phyloP scores from a whole-genome alignment of 2,888 invertebrate genomes.

The Alentia gelatinosa region DNA sequence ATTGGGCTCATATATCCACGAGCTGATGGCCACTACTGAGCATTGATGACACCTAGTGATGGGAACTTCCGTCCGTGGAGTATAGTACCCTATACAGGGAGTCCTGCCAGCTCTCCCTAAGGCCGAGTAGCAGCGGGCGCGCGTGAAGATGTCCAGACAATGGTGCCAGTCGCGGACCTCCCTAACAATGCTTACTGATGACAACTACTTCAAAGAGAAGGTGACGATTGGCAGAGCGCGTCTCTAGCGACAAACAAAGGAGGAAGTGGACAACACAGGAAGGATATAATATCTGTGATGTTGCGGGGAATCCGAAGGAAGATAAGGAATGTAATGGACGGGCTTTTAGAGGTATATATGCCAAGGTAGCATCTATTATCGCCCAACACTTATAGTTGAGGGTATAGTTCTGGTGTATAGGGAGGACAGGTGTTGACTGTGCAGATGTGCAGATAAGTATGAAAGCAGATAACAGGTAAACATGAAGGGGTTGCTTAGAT shows the following conservation, averaged over 20 bases:
- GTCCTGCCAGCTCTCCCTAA: neutral
- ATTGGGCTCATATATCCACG: neutral
- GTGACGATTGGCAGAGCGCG: neutral
- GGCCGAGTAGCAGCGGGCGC: neutral
- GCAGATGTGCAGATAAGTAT: no score
- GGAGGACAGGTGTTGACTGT: no score
- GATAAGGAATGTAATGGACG: no score
- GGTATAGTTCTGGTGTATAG: no score
- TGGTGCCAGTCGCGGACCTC: neutral
- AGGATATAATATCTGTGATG: no score
- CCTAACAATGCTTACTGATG: conserved; percentile 14
- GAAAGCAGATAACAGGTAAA: no score
- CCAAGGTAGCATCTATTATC: no score
- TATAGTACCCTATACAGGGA: neutral
- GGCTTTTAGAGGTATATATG: no score
- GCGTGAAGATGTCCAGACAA: neutral
- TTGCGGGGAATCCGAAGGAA: no score
- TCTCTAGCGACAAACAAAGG: neutral
- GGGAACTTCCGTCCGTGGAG: neutral
- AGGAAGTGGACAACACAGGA: no score
- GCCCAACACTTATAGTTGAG: no score
- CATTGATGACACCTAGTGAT: neutral
- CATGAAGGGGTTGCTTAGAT: no score
- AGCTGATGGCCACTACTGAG: neutral
- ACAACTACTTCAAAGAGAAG: conserved; percentile 23